phyloP scores from a whole-genome alignment of 2,113 vertebrate species.

The Malurus alboscapulatus region DNA sequence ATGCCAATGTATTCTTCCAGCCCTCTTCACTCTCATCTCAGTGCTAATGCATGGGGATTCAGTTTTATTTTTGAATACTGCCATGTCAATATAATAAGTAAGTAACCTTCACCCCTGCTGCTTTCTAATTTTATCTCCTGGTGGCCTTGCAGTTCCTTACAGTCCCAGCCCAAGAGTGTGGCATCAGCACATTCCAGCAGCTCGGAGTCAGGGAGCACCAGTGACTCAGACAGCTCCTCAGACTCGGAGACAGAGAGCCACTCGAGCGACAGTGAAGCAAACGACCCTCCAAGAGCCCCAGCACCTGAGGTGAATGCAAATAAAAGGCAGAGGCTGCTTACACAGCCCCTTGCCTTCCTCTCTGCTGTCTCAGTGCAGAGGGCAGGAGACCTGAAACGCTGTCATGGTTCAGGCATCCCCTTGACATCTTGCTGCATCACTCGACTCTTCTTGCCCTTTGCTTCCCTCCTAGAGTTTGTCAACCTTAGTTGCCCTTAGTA shows the following conservation, averaged over 20 bases:
- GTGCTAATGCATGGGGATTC: neutral
- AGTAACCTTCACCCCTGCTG: neutral
- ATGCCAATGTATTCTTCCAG: neutral
- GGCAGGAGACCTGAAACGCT: neutral
- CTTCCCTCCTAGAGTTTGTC: neutral
- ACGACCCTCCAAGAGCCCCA: constrained; percentile 13
- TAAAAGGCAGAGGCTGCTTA: neutral
- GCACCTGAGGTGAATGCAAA: constrained; percentile 52
- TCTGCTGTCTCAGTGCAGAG: neutral
- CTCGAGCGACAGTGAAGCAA: constrained; percentile 78
- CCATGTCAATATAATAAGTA: neutral
- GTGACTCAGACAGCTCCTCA: constrained; percentile 88
- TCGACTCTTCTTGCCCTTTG: neutral
- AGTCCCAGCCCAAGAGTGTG: constrained; percentile 64
- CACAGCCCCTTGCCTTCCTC: neutral
- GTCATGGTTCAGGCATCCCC: neutral
- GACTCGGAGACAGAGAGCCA: constrained; percentile 86
- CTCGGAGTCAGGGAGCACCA: constrained; percentile 82
- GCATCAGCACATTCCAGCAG: constrained; percentile 82
- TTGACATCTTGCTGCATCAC: neutral
- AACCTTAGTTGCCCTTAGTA: neutral
- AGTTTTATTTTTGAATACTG: neutral
- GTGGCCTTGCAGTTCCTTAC: constrained; percentile 71
- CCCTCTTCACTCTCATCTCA: neutral
- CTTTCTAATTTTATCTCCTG: constrained; percentile 47